Evolutionary conservation across 2,113 vertebrate species (phyloP), one percentile per base, ranked within the genome.

Genomic region (Myxocyprinus asiaticus): DNA sequence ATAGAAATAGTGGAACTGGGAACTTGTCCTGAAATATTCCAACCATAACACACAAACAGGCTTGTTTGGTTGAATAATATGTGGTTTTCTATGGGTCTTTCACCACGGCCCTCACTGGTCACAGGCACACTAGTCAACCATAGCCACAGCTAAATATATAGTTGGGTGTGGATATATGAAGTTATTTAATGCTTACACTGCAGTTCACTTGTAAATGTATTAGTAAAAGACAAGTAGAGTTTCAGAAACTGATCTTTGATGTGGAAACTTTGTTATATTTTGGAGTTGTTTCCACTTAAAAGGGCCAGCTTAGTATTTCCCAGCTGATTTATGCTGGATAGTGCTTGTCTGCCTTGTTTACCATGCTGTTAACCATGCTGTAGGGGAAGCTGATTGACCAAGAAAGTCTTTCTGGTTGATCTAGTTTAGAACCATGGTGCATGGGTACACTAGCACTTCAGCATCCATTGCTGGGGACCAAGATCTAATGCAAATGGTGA

Each of bases 71-170:
- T 44, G 64, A 58, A 51, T 50, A 77, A 58, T 63, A 67, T 50
- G 43, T 56, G 67, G 66, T 66, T 65, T 72, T 17, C 10, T 42
- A 5, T 5, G 8, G n/a, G 62, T 58, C 68, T 59, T 56, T 73
- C 45, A 67, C 61, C 22, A 33, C 33, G 66, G 9, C 15, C 50
- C 62, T 56, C n/a, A 12, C 64, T 61, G 75, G n/a, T 77, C 47
- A 70, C 67, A 70, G 22, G 59, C 66, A 69, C 43, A 50, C 17
- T 48, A 48, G 44, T 70, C n/a, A 63, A 12, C 33, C 50, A 14
- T 51, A 14, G 22, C 67, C 15, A 14, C 44, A 63, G 22, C 22
- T 33, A 10, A 4, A 53, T 50, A 22, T 51, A 59, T 33, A 51
- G 9, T 47, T 15, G 47, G 66, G 22, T 67, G 58, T 44, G 42